These are phyloP conservation scores for Eremophila alpestris DNA, from an alignment of 2,797 vertebrate species.

Conservation along the genomic window DNA sequence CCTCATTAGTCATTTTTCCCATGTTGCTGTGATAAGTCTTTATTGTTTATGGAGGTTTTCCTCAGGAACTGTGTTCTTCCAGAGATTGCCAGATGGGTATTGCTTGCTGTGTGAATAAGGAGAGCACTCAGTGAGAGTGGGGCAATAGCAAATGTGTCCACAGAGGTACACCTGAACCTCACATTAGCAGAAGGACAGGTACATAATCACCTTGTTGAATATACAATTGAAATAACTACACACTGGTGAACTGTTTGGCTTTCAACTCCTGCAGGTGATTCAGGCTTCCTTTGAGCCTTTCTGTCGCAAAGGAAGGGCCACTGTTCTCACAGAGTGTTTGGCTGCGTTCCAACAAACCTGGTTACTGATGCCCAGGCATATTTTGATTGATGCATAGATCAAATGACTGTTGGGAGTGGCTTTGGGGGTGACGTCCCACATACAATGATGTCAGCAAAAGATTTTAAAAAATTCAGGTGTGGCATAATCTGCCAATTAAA, in stretches of 20 bases:
- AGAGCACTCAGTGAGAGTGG: not conserved
- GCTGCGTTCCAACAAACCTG: not conserved
- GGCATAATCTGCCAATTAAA: conserved; percentile 65
- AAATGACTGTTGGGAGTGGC: conserved; percentile 60
- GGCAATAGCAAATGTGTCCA: not conserved
- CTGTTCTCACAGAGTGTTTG: not conserved
- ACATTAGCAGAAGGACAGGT: not conserved
- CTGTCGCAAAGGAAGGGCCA: not conserved
- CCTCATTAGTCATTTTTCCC: not conserved
- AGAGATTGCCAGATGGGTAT: not conserved
- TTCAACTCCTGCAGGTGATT: not conserved
- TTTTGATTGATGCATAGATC: conserved; percentile 47
- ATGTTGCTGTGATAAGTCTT: not conserved
- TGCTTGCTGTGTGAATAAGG: not conserved
- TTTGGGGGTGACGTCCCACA: conserved; percentile 28
- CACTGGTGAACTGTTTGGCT: not conserved
- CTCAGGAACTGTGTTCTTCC: not conserved
- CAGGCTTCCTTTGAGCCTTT: not conserved
- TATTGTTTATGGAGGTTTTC: conserved; percentile 15
- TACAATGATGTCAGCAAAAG: conserved; percentile 58
- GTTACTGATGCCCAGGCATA: conserved; percentile 25
- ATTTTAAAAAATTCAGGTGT: conserved; percentile 69
- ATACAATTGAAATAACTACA: not conserved
- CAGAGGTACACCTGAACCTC: not conserved
- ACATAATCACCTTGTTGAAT: not conserved